Conservation (phyloP, 2,113 vertebrate genomes). For the Eurypyga helias region DNA sequence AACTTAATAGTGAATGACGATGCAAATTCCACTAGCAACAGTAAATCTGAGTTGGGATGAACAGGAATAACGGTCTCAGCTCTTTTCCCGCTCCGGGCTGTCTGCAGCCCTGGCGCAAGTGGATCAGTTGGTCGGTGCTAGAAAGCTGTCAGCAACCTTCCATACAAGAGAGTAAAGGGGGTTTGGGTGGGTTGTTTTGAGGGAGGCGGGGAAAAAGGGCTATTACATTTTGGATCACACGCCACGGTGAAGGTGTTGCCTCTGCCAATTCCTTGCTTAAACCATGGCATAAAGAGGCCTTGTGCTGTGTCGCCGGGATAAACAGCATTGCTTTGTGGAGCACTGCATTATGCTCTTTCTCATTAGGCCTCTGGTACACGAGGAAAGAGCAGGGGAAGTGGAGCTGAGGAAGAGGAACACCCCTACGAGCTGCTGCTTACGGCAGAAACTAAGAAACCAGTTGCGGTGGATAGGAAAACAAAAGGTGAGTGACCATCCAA, state of each 20-base stretch:
- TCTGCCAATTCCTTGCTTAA: background rate
- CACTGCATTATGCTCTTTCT: conserved; percentile 22
- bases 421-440: conserved; percentile 91
- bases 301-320: background rate
- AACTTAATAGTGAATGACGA: conserved; percentile 22
- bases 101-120: background rate
- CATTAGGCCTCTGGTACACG: conserved; percentile 79
- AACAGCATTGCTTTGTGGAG: background rate
- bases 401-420: conserved; percentile 83
- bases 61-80: conserved; percentile 37
- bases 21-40: conserved; percentile 48
- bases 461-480: conserved; percentile 63
- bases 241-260: background rate
- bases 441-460: conserved; percentile 88
- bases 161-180: background rate
- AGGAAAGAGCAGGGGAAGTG: conserved; percentile 79
- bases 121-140: background rate
- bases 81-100: conserved; percentile 27
- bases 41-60: conserved; percentile 10
- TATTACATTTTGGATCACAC: background rate
- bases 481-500: conserved; percentile 70
- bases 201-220: fast-evolving
- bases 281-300: background rate
- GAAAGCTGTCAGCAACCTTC: background rate
- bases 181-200: background rate